Conservation (phyloP, 2,113 vertebrate species). For the Pipa parva region DNA sequence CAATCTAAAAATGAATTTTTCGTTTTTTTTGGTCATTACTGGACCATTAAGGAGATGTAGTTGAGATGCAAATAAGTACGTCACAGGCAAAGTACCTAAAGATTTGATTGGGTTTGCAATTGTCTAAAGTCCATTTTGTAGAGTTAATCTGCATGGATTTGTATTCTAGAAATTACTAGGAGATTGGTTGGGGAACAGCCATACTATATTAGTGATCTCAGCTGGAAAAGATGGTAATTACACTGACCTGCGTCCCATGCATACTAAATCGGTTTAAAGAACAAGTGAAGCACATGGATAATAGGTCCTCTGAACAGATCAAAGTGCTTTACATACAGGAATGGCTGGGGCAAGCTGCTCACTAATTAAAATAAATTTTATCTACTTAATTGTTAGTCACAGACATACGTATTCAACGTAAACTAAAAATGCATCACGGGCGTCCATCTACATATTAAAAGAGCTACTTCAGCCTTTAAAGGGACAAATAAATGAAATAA, state of each 20-base stretch:
- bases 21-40: too few species aligned
- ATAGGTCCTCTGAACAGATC: conserved; percentile 47
- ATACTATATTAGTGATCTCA: conserved; percentile 38
- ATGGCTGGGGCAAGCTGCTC: conserved; percentile 21
- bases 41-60: too few species aligned
- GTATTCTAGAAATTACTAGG: conserved; percentile 51
- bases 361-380: conserved; percentile 40
- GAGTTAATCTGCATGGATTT: conserved; percentile 32
- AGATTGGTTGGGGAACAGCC: conserved; percentile 1
- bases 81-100: too few species aligned
- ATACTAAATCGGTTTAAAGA: conserved; percentile 47
- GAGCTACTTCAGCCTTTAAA: conserved; percentile 15
- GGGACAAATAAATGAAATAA: conserved; percentile 21
- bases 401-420: conserved; percentile 29
- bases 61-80: too few species aligned
- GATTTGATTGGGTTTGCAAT: too few species aligned
- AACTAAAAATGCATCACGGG: conserved; percentile 31
- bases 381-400: conserved; percentile 35
- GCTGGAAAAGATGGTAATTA: conserved; percentile 50
- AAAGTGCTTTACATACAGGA: conserved; percentile 38
- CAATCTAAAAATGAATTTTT: too few species aligned
- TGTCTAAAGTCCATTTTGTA: neutral
- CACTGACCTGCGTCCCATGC: conserved; percentile 45
- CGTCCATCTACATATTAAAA: conserved; percentile 38
- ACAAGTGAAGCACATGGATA: conserved; percentile 44